Evolutionary conservation across 2,797 vertebrate species (phyloP), one percentile per base, ranked within the genome.

Genomic region (Trematocara caparti): DNA sequence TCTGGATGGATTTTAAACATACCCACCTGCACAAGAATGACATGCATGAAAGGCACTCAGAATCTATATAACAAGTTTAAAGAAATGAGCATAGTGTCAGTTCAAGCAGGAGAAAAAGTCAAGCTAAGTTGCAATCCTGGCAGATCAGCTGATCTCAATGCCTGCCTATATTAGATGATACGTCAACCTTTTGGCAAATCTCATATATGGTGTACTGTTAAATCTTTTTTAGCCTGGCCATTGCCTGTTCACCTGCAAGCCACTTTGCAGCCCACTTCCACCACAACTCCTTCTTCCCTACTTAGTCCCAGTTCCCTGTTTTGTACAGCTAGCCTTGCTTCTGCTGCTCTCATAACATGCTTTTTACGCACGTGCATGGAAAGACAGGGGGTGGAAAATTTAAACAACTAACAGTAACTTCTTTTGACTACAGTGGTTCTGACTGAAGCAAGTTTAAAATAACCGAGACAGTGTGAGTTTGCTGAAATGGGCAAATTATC

Each of bases 1-100:
- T 99, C 99, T 0, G 99, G 99, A 78, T 99, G 99, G 92, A 99
- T 99, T 96, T 99, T 99, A 89, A 99, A 99, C 98, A 99, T 99
- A 38, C 99, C 99, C 86, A 99, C 99, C 99, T 99, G 83, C 85
- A 81, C 64, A 87, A 5, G 19, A 13, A 36, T 82, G 15, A 57
- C 15, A 83, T 24, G 51, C 5, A 71, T 48, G 6, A 48, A 71
- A n/a, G 3, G 19, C 4, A 71, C 24, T 32, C 4, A 48, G 43
- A 71, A 32, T 71, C 66, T 71, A n/a, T n/a, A 30, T 71, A 69
- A 45, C 13, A 69, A 27, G 40, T 43, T 69, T 69, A 45, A 45
- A 47, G 15, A 47, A 71, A 71, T 66, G 38, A 43, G 13, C 19
- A 49, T 9, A 36, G 40, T 36, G 50, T 72, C 5, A 47, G 27